Percentiles rank a stretch among this genome's conserved stretches.
phyloP scores from a whole-genome alignment of 1,140 invertebrate genomes.

The Bombus vancouverensis region DNA sequence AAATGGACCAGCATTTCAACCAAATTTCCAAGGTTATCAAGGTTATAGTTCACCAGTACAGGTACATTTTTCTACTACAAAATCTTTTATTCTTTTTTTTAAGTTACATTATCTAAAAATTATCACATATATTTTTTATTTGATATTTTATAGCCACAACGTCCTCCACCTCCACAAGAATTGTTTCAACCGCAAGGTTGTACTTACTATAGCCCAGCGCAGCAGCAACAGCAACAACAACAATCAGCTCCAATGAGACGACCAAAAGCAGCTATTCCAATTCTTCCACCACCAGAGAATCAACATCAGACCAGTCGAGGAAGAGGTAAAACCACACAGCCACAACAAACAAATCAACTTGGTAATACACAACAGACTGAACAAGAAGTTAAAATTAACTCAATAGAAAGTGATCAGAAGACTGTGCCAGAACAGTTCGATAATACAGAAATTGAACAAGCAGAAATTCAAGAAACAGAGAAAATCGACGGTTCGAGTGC shows the following conservation, averaged over 20 bases:
- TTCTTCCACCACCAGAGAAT: conserved; percentile 84
- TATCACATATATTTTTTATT: not conserved
- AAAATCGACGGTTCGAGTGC: conserved; percentile 23
- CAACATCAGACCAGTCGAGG: conserved; percentile 66
- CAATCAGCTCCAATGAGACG: conserved; percentile 80
- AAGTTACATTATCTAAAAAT: not conserved
- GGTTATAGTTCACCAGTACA: conserved; percentile 78
- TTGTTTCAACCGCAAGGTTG: conserved; percentile 84
- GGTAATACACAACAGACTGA: conserved; percentile 47
- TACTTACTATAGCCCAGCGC: conserved; percentile 82
- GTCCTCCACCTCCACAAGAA: conserved; percentile 83
- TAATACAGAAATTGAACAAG: conserved; percentile 43
- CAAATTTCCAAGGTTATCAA: conserved; percentile 79
- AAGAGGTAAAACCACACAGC: conserved; percentile 68
- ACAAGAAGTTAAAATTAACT: conserved; percentile 40
- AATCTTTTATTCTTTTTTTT: not conserved
- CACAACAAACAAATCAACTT: conserved; percentile 52
- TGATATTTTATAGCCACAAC: conserved; percentile 65
- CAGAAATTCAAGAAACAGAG: conserved; percentile 13
- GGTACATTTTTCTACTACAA: conserved; percentile 55
- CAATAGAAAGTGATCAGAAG: conserved; percentile 50
- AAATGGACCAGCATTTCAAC: conserved; percentile 78
- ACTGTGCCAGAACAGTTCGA: conserved; percentile 62
- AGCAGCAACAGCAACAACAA: conserved; percentile 81
- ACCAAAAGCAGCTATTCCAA: conserved; percentile 85